Conservation (phyloP, 2,888 invertebrate species). For the Acanthosepion lycidas region DNA sequence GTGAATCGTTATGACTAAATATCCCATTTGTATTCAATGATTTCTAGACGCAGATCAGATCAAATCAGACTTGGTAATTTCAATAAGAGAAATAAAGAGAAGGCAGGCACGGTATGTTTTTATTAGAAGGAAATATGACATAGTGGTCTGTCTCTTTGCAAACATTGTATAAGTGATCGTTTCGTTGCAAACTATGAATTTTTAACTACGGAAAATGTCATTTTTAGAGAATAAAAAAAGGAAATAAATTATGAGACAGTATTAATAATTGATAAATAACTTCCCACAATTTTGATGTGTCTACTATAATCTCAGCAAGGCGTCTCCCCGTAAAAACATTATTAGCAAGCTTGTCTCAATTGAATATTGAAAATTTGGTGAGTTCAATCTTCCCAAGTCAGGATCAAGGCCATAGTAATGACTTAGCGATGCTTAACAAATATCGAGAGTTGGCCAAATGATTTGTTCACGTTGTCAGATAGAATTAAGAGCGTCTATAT, state of each 20-base stretch:
- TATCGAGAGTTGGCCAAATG: too few relatives aligned
- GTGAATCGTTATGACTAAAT: background rate
- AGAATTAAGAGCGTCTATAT: too few relatives aligned
- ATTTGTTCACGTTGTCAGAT: too few relatives aligned
- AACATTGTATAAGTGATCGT: background rate
- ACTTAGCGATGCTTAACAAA: too few relatives aligned
- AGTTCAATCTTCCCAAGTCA: too few relatives aligned
- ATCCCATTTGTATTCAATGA: background rate
- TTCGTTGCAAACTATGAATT: background rate
- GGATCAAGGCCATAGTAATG: too few relatives aligned
- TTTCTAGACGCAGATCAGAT: background rate
- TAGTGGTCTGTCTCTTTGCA: too few relatives aligned
- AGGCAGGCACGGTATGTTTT: background rate
- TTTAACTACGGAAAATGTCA: background rate
- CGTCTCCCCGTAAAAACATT: background rate
- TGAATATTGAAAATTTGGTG: background rate
- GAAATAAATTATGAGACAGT: background rate
- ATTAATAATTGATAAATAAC: background rate
- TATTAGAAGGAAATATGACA: too few relatives aligned
- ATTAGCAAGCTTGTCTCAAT: background rate
- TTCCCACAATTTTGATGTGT: background rate
- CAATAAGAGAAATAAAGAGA: background rate
- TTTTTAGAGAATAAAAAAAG: background rate
- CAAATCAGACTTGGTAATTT: constrained; percentile 4
- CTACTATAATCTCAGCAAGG: background rate